Percentiles rank a stretch among this genome's conserved stretches.
Evolutionary conservation across 2,797 vertebrate genomes (phyloP).

Genomic region (Sebastiscus albofasciatus): DNA sequence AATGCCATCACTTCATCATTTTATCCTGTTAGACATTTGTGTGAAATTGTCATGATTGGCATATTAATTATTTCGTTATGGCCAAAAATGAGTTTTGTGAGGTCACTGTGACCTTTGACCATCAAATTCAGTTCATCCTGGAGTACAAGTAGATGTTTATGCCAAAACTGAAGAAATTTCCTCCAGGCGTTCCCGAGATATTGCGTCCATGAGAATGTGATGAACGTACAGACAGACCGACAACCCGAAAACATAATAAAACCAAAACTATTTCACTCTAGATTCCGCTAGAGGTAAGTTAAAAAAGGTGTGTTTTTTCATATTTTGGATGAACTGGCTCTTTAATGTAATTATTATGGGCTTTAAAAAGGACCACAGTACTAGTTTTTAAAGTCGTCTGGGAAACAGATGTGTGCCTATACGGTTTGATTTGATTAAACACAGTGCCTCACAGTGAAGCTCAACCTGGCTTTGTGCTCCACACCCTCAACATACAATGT

Average conservation of each 20-base stretch:
- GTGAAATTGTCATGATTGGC: background rate
- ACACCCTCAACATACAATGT: background rate
- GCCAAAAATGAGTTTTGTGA: background rate
- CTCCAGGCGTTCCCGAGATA: background rate
- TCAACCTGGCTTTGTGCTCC: background rate
- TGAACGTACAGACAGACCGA: background rate
- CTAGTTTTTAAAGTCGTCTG: background rate
- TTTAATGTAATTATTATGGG: background rate
- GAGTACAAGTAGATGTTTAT: background rate
- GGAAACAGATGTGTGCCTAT: constrained; percentile 32
- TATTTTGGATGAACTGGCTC: background rate
- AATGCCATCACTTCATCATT: background rate
- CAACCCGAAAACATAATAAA: background rate
- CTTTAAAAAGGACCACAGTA: background rate
- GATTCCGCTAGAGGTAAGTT: background rate
- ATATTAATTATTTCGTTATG: background rate
- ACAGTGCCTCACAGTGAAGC: background rate
- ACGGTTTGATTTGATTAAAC: constrained; percentile 12
- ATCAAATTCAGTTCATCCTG: background rate
- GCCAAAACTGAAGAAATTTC: background rate
- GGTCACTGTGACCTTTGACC: background rate
- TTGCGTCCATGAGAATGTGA: background rate
- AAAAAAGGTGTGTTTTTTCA: background rate
- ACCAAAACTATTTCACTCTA: background rate
- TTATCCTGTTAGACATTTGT: background rate